A percentile compares a stretch with the other conserved stretches of the same genome.
These are phyloP conservation scores for Prunella strophiata DNA, from an alignment of 2,797 vertebrate species.

Conservation along the genomic window DNA sequence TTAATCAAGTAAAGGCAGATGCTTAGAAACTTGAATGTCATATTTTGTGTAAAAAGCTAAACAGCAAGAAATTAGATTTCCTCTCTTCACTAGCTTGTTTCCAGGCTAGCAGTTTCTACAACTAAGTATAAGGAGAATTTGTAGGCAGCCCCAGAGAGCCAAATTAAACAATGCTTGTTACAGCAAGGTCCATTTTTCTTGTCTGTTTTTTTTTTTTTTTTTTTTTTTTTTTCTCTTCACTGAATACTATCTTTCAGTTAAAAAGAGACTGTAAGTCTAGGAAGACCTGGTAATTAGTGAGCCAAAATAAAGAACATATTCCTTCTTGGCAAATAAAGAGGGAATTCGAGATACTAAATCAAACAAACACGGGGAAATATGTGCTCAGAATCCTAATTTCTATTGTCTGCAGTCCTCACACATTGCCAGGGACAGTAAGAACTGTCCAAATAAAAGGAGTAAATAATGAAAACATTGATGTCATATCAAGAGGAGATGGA, in stretches of 20 bases:
- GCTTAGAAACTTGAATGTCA: not conserved
- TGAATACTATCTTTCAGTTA: constrained; percentile 34
- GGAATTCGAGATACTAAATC: constrained; percentile 22
- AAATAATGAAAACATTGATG: constrained; percentile 13
- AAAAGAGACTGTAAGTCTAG: not conserved
- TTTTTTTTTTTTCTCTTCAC: constrained; percentile 28
- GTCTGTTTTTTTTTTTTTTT: constrained; percentile 41
- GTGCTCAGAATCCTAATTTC: constrained; percentile 57
- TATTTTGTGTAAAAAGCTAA: constrained; percentile 23
- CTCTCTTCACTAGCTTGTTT: constrained; percentile 29
- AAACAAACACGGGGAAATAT: constrained; percentile 15
- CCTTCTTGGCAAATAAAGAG: constrained; percentile 39
- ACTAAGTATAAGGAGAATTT: constrained; percentile 21
- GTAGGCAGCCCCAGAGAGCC: constrained; percentile 23
- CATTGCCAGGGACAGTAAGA: not conserved
- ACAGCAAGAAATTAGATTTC: not conserved
- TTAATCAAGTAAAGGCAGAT: constrained; percentile 33
- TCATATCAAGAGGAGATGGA: not conserved
- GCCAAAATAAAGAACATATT: constrained; percentile 50
- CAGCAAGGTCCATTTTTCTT: not conserved
- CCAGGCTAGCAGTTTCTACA: constrained; percentile 23
- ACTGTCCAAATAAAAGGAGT: not conserved
- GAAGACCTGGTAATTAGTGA: constrained; percentile 76
- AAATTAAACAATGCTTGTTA: constrained; percentile 50
- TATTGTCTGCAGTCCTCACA: not conserved